Evolutionary conservation across 2,888 invertebrate species (phyloP), one percentile per base, ranked within the genome.

Genomic region (Epirrita christyi): DNA sequence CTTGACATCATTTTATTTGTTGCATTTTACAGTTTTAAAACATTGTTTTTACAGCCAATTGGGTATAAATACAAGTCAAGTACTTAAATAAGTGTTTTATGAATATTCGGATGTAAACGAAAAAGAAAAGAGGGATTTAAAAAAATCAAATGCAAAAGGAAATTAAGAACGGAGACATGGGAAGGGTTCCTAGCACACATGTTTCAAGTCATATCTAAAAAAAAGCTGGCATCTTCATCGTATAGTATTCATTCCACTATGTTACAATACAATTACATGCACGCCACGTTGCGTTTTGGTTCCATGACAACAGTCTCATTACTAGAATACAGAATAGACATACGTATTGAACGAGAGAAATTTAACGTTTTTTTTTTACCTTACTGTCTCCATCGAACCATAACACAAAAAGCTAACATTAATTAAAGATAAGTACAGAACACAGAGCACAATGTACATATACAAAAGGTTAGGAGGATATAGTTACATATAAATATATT

Each of bases 361-460:
- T 69, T 43, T 53, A 61, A 70, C n/a, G n/a, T n/a, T n/a, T n/a
- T n/a, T n/a, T n/a, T n/a, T 71, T 71, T 69, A 67, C 75, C 79
- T 76, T 77, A 71, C 71, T 70, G 77, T 77, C 77, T 76, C 79
- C 87, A 89, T 90, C 87, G 90, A 91, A 90, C 91, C 91, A 92
- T 80, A 88, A 88, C 90, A 86, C 90, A 91, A 88, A 84, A 81
- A 89, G 89, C 89, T 88, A 84, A 90, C 89, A 91, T 90, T 88
- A 86, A 90, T 87, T 80, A 73, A n/a, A 77, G 82, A 83, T 89
- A 21, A 21, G 21, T 21, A 91, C 86, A 90, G 82, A 88, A 89
- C 89, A 91, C 89, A 91, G 84, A 90, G 89, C 90, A 90, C 88
- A 90, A 90, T 90, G 88, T 89, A 90, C 86, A 86, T 82, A 89